phyloP scores from a whole-genome alignment of 2,797 vertebrate genomes.

The Peromyscus aztecus region DNA sequence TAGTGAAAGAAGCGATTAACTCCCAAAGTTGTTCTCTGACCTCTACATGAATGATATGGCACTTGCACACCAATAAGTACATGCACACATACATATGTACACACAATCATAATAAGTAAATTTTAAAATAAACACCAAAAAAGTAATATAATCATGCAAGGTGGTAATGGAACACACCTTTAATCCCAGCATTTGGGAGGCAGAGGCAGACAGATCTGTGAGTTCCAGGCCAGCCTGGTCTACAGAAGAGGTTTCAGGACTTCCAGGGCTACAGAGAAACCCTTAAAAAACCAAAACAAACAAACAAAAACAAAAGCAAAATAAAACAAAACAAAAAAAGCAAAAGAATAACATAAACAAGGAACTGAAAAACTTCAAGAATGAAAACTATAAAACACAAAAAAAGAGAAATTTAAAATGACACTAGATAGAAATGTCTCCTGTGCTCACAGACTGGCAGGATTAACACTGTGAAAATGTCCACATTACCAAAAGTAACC shows the following conservation, averaged over 20 bases:
- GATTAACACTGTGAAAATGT: not conserved
- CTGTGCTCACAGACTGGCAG: not conserved
- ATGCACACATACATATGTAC: not conserved
- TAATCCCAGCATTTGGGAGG: too few relatives aligned
- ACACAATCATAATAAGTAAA: not conserved
- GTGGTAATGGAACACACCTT: too few relatives aligned
- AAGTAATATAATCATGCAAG: too few relatives aligned
- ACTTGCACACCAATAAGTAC: not conserved
- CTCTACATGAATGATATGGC: not conserved
- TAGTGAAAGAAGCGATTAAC: not conserved
- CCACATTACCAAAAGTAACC: not conserved
- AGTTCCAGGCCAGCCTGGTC: not conserved
- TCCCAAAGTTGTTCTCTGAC: not conserved
- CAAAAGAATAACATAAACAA: not conserved
- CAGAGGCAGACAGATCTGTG: too few relatives aligned
- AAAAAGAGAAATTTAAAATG: not conserved
- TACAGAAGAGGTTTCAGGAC: not conserved
- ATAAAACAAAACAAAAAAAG: not conserved
- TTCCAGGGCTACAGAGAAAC: too few relatives aligned
- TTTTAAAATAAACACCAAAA: not conserved
- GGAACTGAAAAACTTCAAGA: not conserved
- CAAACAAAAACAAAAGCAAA: not conserved
- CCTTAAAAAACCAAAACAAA: too few relatives aligned
- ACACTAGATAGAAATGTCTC: not conserved
- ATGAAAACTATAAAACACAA: not conserved